These are phyloP conservation scores for Aspidiotus destructor DNA, from an alignment of 2,888 invertebrate genomes.

Conservation along the genomic window DNA sequence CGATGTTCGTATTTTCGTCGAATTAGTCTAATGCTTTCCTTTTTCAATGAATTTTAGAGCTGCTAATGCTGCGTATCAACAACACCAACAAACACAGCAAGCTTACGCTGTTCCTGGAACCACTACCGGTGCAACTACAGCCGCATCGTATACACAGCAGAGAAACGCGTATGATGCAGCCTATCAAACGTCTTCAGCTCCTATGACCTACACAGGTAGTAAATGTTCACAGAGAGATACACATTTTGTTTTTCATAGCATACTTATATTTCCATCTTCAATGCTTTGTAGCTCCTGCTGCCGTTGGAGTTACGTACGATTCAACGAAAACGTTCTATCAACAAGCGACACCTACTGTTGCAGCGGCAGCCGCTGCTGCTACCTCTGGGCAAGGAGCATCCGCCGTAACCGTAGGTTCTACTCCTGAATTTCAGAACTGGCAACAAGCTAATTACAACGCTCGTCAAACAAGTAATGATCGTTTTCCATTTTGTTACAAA, in stretches of 20 bases:
- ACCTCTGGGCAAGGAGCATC: slow-evolving; percentile 61
- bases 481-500: neutral
- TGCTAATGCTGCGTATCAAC: slow-evolving; percentile 69
- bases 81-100: slow-evolving; percentile 65
- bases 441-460: slow-evolving; percentile 24
- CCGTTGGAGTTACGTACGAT: slow-evolving; percentile 51
- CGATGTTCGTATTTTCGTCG: slow-evolving; percentile 39
- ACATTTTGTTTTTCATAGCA: slow-evolving; percentile 36
- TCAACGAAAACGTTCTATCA: slow-evolving; percentile 76
- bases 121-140: slow-evolving; percentile 51
- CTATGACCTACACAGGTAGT: slow-evolving; percentile 49
- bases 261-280: too few relatives aligned
- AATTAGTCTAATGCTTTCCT: neutral
- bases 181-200: slow-evolving; percentile 67
- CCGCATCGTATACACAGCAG: slow-evolving; percentile 75
- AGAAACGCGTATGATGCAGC: slow-evolving; percentile 73
- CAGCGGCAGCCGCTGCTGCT: slow-evolving; percentile 41
- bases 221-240: neutral
- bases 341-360: slow-evolving; percentile 60
- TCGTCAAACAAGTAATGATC: slow-evolving; percentile 24
- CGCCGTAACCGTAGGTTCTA: slow-evolving; percentile 58
- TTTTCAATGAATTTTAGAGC: slow-evolving; percentile 36
- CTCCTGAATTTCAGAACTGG: slow-evolving; percentile 32
- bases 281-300: slow-evolving; percentile 50
- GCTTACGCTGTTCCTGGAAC: slow-evolving; percentile 75